Base-by-base conservation (phyloP, 2,797 vertebrate species). In the Bufotes viridis region DNA sequence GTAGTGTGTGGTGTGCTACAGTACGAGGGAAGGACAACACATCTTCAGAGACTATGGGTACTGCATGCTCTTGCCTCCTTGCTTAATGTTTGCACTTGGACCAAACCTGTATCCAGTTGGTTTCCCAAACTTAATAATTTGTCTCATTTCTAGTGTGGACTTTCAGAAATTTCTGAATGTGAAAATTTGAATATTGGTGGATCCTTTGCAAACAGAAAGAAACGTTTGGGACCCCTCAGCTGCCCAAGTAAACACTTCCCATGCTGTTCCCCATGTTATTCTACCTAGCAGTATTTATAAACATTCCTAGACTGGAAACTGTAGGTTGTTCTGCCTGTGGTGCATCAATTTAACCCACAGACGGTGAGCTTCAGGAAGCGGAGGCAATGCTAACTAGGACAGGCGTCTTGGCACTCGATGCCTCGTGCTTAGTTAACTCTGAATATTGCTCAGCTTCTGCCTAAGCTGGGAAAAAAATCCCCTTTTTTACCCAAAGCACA, bases 401-500 rank as follows among this genome's bases (percentile, higher is more conserved):
- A 3, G 55, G 20, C 57, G 29, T 82, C 79, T 42, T 75, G 79
- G 55, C 78, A 26, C 69, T 58, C 34, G 58, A 24, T 61, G 24
- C 74, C 58, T 78, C 9, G 15, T 58, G 51, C 61, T 79, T 79
- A 55, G 84, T 81, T 74, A 82, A 22, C 22, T 81, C n/a, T 22
- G 67, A 74, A 29, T 70, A 65, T 76, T 57, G 7, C 80, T 87
- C 22, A 81, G 67, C 69, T 57, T 53, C 26, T 65, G 87, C n/a
- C 18, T 17, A 63, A 53, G 58, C 72, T n/a, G 24, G 58, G 14
- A 24, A 67, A 86, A 74, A 86, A 65, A 61, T 22, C 70, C 14
- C 26, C 72, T 49, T 84, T 55, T 42, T 49, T 79, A 79, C 75
- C 75, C 63, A 79, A 57, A 69, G 82, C 82, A 84, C 49, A 79